These are phyloP conservation scores for Opisthograptis luteolata DNA, from an alignment of 2,888 invertebrate species.

Conservation along the genomic window DNA sequence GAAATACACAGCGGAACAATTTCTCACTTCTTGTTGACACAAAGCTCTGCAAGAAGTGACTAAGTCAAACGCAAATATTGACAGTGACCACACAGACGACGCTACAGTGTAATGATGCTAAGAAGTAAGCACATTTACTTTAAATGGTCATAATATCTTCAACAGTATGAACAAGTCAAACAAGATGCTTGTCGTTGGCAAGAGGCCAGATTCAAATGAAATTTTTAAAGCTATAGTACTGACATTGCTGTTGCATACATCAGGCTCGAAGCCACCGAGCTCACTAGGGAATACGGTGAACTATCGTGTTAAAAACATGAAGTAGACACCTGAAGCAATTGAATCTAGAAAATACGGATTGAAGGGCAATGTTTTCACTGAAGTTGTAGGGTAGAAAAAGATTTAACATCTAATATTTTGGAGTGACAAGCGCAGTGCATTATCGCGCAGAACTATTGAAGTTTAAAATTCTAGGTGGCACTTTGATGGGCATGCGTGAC, in stretches of 20 bases:
- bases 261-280: conserved; percentile 4
- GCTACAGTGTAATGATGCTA: conserved; percentile 44
- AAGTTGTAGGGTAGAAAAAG: no score
- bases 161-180: conserved; percentile 47
- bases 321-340: neutral
- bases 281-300: conserved; percentile 1
- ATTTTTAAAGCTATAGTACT: conserved; percentile 44
- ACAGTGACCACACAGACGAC: conserved; percentile 36
- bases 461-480: no score
- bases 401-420: no score
- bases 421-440: no score
- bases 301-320: neutral
- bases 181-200: conserved; percentile 49
- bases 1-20: conserved; percentile 10
- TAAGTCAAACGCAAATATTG: conserved; percentile 25
- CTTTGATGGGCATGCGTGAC: no score
- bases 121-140: conserved; percentile 34
- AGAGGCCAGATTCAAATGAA: conserved; percentile 51
- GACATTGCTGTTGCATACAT: conserved; percentile 22
- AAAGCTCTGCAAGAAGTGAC: conserved; percentile 18
- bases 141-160: conserved; percentile 42
- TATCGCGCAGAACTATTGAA: no score
- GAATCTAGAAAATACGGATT: neutral
- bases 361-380: no score
- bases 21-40: conserved; percentile 14